Evolutionary conservation across 2,113 vertebrate species (phyloP).

Genomic region (Poeciliopsis prolifica): DNA sequence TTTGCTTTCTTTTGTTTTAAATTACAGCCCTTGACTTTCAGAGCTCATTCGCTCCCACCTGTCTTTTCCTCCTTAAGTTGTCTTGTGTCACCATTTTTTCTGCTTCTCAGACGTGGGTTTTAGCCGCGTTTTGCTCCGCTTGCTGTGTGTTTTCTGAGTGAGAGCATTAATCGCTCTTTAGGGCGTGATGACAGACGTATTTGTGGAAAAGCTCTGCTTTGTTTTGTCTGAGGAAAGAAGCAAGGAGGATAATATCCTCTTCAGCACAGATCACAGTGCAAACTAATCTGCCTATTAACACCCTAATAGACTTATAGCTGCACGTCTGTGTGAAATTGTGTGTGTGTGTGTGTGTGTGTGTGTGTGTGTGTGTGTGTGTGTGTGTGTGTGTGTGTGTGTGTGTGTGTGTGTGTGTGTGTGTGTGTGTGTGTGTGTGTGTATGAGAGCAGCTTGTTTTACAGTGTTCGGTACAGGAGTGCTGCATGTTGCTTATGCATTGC

Average conservation of each 20-base stretch:
- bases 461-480: constrained; percentile 35
- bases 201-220: constrained; percentile 48
- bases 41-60: background rate
- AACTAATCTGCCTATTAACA: constrained; percentile 70
- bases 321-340: constrained; percentile 17
- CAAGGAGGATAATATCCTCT: constrained; percentile 60
- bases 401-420: too few relatives aligned
- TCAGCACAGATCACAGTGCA: constrained; percentile 49
- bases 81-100: background rate
- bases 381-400: too few relatives aligned
- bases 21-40: background rate
- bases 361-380: too few relatives aligned
- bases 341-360: too few relatives aligned
- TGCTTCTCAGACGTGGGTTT: background rate
- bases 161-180: constrained; percentile 9
- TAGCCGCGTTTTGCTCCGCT: background rate
- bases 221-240: constrained; percentile 66
- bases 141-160: background rate
- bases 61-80: background rate
- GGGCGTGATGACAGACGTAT: constrained; percentile 43
- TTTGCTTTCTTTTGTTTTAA: background rate
- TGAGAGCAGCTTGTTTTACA: constrained; percentile 37
- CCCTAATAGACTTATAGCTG: constrained; percentile 50
- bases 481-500: constrained; percentile 58
- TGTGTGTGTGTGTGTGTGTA: constrained; percentile 1